A percentile compares a stretch with the other conserved stretches of the same genome.
phyloP scores from a whole-genome alignment of 2,888 invertebrate species.

The Rotaria macrura region DNA sequence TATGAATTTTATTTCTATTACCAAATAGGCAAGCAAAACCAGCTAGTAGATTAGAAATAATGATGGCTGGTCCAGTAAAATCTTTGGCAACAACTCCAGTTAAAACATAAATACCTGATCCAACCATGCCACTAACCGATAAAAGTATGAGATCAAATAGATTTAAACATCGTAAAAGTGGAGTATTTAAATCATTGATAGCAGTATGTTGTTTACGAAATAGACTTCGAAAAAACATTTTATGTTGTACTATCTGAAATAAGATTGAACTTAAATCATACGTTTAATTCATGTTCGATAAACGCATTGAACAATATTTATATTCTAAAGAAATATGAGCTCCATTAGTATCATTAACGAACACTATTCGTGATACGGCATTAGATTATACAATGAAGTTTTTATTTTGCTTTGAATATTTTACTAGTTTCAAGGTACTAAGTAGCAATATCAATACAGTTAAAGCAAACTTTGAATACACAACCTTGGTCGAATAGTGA shows the following conservation, averaged over 20 bases:
- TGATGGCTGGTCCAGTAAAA: constrained; percentile 20
- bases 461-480: too few relatives aligned
- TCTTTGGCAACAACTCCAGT: constrained; percentile 29
- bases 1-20: not conserved
- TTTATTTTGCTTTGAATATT: too few relatives aligned
- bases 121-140: constrained; percentile 26
- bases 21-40: constrained; percentile 30
- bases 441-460: too few relatives aligned
- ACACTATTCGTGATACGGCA: too few relatives aligned
- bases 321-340: too few relatives aligned
- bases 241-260: not conserved
- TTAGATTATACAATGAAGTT: too few relatives aligned
- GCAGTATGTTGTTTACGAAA: not conserved
- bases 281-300: too few relatives aligned
- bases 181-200: not conserved
- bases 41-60: constrained; percentile 23
- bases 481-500: too few relatives aligned
- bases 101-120: constrained; percentile 32
- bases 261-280: not conserved
- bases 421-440: too few relatives aligned
- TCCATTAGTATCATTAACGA: too few relatives aligned
- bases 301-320: too few relatives aligned
- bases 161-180: constrained; percentile 21
- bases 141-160: constrained; percentile 25
- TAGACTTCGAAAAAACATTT: not conserved